Evolutionary conservation across 2,797 vertebrate species (phyloP).

Genomic region (Protonibea diacanthus): DNA sequence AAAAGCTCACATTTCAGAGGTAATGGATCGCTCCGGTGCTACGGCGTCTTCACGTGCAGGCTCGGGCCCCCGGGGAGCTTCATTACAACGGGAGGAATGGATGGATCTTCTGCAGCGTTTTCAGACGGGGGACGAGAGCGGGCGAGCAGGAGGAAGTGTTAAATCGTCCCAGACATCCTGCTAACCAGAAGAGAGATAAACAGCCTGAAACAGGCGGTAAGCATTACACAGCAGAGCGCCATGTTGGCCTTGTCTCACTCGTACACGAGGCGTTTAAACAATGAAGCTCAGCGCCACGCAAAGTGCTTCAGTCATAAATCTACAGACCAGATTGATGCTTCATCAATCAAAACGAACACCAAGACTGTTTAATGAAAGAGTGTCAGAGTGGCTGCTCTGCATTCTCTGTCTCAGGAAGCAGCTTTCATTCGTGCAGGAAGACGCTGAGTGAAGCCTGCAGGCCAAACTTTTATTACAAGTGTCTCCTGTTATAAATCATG

Average conservation of each 20-base stretch:
- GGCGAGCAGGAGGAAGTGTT: conserved; percentile 71
- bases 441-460: conserved; percentile 49
- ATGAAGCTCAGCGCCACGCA: conserved; percentile 11
- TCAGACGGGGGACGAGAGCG: conserved; percentile 47
- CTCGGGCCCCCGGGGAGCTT: conserved; percentile 62
- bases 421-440: conserved; percentile 71
- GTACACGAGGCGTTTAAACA: conserved; percentile 47
- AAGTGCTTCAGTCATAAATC: conserved; percentile 29
- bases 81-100: conserved; percentile 66
- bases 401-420: conserved; percentile 78
- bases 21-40: conserved; percentile 80
- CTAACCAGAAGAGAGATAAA: conserved; percentile 65
- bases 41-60: conserved; percentile 69
- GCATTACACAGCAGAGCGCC: conserved; percentile 49
- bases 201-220: conserved; percentile 57
- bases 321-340: not conserved
- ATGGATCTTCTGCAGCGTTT: conserved; percentile 69
- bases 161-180: conserved; percentile 72
- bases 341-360: conserved; percentile 2
- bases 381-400: conserved; percentile 38
- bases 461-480: conserved; percentile 73
- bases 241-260: conserved; percentile 45
- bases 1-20: conserved; percentile 80
- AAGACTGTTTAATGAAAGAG: conserved; percentile 9
- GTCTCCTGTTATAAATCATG: conserved; percentile 81